Conservation (phyloP, 2,797 vertebrate species). For the Lithobates pipiens region DNA sequence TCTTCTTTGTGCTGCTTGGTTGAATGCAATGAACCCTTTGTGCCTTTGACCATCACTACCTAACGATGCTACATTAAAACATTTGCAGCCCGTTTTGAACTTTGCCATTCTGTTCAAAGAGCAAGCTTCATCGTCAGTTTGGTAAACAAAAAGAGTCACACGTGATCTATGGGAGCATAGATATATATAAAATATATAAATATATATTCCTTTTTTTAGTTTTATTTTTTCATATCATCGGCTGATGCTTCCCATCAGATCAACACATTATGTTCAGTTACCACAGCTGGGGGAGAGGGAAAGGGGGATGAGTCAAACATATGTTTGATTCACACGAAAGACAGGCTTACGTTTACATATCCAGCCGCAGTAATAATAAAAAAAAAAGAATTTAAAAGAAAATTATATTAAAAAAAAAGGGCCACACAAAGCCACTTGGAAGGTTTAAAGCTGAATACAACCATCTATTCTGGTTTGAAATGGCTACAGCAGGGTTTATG, state of each 20-base stretch:
- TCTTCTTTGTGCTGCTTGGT: conserved; percentile 75
- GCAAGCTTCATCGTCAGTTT: conserved; percentile 82
- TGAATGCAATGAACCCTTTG: conserved; percentile 80
- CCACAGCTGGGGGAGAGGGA: conserved; percentile 71
- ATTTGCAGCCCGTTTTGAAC: conserved; percentile 77
- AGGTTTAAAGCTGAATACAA: conserved; percentile 69
- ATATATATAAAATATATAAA: conserved; percentile 57
- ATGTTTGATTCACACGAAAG: conserved; percentile 71
- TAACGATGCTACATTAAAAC: conserved; percentile 74
- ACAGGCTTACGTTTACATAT: conserved; percentile 77
- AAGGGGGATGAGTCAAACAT: conserved; percentile 69
- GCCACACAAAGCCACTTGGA: conserved; percentile 78
- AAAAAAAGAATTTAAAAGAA: conserved; percentile 29
- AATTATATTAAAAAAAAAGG: conserved; percentile 52
- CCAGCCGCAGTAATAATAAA: conserved; percentile 72
- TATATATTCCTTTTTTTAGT: conserved; percentile 51
- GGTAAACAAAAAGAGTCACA: conserved; percentile 65
- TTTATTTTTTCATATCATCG: conserved; percentile 50
- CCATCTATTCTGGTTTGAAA: conserved; percentile 75
- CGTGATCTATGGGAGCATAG: conserved; percentile 67
- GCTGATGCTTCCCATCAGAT: conserved; percentile 63
- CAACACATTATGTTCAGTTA: conserved; percentile 72
- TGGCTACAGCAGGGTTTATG: conserved; percentile 77
- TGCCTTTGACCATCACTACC: conserved; percentile 82
- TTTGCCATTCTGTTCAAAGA: conserved; percentile 80